A percentile compares a stretch with the other conserved stretches of the same genome.
Evolutionary conservation across 1,140 invertebrate species (phyloP).

Genomic region (Drosophila mayri): DNA sequence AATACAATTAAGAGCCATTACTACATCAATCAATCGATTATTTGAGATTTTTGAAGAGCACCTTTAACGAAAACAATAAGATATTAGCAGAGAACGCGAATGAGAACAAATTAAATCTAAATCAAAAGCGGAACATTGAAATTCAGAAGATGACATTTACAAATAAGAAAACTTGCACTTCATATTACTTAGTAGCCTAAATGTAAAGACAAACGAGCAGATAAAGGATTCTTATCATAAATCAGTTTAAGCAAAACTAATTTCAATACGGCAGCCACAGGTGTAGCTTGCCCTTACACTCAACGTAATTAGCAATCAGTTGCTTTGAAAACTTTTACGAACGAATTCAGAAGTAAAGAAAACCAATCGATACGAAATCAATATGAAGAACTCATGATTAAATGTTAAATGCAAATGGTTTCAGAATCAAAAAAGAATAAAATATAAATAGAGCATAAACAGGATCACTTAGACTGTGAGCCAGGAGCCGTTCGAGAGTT

Average conservation of each 20-base stretch:
- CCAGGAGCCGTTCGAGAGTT: slow-evolving; percentile 40
- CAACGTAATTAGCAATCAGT: slow-evolving; percentile 36
- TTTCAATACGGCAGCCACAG: slow-evolving; percentile 12
- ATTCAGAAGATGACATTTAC: slow-evolving; percentile 51
- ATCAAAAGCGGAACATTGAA: slow-evolving; percentile 46
- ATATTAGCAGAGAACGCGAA: slow-evolving; percentile 60
- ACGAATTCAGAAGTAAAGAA: slow-evolving; percentile 31
- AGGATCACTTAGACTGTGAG: slow-evolving; percentile 26
- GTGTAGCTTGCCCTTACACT: slow-evolving; percentile 22
- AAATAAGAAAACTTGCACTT: slow-evolving; percentile 64
- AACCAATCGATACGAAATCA: slow-evolving; percentile 38
- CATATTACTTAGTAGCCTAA: slow-evolving; percentile 50
- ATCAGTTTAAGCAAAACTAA: slow-evolving; percentile 16
- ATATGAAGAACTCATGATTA: slow-evolving; percentile 56
- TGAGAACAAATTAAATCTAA: slow-evolving; percentile 38
- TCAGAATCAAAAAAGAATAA: slow-evolving; percentile 74
- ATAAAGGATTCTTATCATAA: slow-evolving; percentile 13
- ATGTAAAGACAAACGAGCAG: slow-evolving; percentile 47
- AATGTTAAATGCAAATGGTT: slow-evolving; percentile 83
- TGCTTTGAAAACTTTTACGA: slow-evolving; percentile 41
- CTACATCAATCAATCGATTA: slow-evolving; percentile 50
- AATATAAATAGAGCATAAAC: slow-evolving; percentile 41
- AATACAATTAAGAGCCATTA: slow-evolving; percentile 34
- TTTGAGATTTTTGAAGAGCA: slow-evolving; percentile 75
- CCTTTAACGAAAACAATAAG: slow-evolving; percentile 79